Evolutionary conservation across 1,140 invertebrate genomes (phyloP), one percentile per base, ranked within the genome.

Genomic region (Hypothenemus hampei): DNA sequence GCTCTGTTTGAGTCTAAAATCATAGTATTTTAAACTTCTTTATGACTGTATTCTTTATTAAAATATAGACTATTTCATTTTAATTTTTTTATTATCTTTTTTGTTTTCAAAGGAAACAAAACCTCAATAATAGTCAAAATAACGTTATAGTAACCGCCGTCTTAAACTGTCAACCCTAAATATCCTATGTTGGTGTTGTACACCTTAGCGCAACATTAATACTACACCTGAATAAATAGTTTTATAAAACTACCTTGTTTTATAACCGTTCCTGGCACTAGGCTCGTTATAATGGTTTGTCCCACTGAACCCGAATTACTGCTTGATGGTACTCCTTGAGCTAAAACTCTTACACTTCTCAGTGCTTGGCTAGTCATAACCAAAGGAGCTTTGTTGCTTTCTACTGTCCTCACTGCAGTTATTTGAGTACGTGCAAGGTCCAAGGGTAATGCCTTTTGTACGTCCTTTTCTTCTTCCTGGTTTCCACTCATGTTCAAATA

Each of bases 391-490:
- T 65, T 70, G 11, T 60, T 58, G 8, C 63, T 59, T 57, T 70
- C 67, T 22, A 65, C 50, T 39, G 65, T 63, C 37, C 67, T 55
- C 8, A 69, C 60, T 33, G 61, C 59, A 15, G 65, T 60, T 33
- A 70, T 63, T 63, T 70, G 69, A 45, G 57, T 59, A 19, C 65
- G 40, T 23, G 69, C 69, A 41, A 71, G 58, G 58, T 71, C 69
- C 37, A 71, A 57, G 23, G 70, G 70, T 18, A 68, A 58, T 10
- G 58, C 53, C 50, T 70, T 72, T 10, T 61, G 64, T 16, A 60
- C 20, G 35, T 72, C 70, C 50, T 72, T 72, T 11, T 70, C 68
- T 7, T 72, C 70, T 15, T 72, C 69, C n/a, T 43, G 23, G 55
- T 69, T 72, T 46, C 59, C 59, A 65, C 65, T 69, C 68, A 70